Percentiles rank a stretch among this genome's conserved stretches.
phyloP scores from a whole-genome alignment of 2,113 vertebrate genomes.

The Ornithorhynchus anatinus region DNA sequence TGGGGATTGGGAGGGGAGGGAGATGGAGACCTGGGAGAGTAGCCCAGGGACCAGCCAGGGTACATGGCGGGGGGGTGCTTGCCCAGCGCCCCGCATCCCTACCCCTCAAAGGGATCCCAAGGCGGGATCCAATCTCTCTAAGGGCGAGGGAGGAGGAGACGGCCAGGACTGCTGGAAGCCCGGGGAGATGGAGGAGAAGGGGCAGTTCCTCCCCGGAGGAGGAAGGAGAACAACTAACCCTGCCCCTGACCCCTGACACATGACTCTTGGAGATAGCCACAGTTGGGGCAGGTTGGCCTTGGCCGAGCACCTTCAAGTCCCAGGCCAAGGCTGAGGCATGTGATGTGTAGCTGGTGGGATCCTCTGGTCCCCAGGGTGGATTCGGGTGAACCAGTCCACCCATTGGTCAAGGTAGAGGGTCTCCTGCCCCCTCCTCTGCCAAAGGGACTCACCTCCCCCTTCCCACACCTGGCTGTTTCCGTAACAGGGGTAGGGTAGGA shows the following conservation, averaged over 20 bases:
- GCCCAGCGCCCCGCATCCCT: neutral
- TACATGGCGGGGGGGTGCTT: neutral
- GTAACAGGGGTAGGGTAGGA: no score
- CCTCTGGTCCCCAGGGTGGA: neutral
- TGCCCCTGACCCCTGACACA: neutral
- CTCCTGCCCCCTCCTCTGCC: neutral
- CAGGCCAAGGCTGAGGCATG: neutral
- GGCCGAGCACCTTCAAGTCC: neutral
- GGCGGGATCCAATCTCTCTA: neutral
- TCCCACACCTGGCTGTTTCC: no score
- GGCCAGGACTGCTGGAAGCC: neutral
- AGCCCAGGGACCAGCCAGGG: no score
- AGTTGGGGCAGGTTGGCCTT: no score
- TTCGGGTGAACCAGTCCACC: no score
- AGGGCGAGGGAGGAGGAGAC: neutral
- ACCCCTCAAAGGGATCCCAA: neutral
- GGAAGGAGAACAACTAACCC: neutral
- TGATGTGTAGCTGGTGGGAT: neutral
- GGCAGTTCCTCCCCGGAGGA: neutral
- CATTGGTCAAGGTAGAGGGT: neutral
- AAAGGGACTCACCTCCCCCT: slow-evolving; percentile 30
- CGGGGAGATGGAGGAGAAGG: neutral
- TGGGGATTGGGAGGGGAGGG: neutral
- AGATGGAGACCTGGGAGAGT: neutral
- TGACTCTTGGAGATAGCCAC: neutral